phyloP scores from a whole-genome alignment of 2,888 invertebrate species.

The Melanophora roralis region DNA sequence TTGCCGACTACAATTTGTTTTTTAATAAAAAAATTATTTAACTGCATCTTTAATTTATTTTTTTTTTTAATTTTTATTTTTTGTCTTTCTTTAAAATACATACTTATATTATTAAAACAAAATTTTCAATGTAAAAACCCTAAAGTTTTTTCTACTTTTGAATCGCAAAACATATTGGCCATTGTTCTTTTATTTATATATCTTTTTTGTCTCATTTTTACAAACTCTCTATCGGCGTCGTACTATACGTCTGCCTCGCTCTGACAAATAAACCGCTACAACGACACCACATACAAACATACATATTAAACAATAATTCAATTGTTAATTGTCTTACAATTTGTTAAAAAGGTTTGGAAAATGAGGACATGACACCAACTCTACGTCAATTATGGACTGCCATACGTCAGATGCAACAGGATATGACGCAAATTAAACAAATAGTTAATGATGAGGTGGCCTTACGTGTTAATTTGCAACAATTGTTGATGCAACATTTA shows the following conservation, averaged over 20 bases:
- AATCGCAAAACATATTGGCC: conserved; percentile 43
- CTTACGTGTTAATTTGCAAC: conserved; percentile 75
- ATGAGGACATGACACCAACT: conserved; percentile 77
- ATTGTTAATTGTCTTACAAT: neutral
- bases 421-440: conserved; percentile 77
- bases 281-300: conserved; percentile 6
- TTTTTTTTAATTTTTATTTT: neutral
- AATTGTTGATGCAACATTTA: conserved; percentile 77
- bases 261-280: neutral
- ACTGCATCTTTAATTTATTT: neutral
- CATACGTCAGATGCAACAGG: conserved; percentile 76
- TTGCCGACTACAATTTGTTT: conserved; percentile 7
- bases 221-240: neutral
- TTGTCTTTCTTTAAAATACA: conserved; percentile 23
- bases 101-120: too few relatives aligned
- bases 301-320: conserved; percentile 35
- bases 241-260: neutral
- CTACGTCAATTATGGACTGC: conserved; percentile 76
- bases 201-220: conserved; percentile 30
- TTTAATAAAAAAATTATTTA: neutral
- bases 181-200: conserved; percentile 55
- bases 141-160: neutral
- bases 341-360: conserved; percentile 73
- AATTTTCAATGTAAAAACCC: too few relatives aligned
- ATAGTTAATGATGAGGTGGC: conserved; percentile 77